Percentiles rank a stretch among this genome's conserved stretches.
Evolutionary conservation across 2,113 vertebrate species (phyloP).

Genomic region (Helogale parvula): DNA sequence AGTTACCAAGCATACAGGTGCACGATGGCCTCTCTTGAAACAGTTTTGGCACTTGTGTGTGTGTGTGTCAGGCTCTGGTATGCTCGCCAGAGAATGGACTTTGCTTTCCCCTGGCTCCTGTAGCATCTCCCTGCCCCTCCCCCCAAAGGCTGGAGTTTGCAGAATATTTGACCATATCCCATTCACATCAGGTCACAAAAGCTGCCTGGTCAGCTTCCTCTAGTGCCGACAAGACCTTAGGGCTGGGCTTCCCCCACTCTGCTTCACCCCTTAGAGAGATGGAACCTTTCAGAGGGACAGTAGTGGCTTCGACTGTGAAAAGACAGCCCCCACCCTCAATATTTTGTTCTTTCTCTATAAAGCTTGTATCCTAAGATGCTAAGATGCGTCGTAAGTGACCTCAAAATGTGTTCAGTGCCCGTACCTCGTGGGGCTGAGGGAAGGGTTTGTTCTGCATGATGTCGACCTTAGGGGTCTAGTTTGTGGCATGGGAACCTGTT

Average conservation of each 20-base stretch:
- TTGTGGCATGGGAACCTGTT: neutral
- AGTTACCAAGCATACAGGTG: neutral
- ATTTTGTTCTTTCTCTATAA: conserved; percentile 13
- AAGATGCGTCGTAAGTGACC: neutral
- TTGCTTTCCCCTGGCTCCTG: neutral
- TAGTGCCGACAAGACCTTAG: neutral
- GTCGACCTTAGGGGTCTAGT: neutral
- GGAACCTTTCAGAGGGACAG: neutral
- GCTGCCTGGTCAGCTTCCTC: conserved; percentile 54
- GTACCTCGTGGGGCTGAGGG: neutral
- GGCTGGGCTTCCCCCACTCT: neutral
- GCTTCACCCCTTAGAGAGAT: neutral
- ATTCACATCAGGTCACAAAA: conserved; percentile 56
- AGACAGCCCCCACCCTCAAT: neutral
- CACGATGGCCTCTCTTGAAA: neutral
- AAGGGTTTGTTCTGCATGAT: neutral
- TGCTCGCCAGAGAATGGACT: neutral
- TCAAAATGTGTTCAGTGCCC: neutral
- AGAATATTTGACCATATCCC: conserved; percentile 60
- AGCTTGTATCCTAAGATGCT: neutral
- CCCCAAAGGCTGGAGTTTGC: neutral
- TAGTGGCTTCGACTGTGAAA: neutral
- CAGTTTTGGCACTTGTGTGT: neutral
- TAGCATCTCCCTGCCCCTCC: neutral
- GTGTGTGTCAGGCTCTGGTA: neutral